Conservation (phyloP, 2,113 vertebrate genomes). For the Phaethornis superciliosus region DNA sequence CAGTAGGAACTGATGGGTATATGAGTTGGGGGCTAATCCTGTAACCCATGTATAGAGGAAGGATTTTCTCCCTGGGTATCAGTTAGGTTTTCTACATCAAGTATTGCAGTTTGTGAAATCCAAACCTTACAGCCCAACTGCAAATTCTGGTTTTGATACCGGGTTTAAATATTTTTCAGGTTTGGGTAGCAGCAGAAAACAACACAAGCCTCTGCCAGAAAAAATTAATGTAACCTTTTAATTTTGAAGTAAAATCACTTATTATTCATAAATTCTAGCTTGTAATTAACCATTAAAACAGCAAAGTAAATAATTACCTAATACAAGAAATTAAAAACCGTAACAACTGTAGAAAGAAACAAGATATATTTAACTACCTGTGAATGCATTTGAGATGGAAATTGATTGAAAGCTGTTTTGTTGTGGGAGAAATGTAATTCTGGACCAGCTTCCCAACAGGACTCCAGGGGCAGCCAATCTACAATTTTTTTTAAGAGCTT, state of each 20-base stretch:
- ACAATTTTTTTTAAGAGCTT: not conserved
- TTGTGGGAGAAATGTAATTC: not conserved
- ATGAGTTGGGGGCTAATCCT: too few species aligned
- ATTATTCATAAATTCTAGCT: not conserved
- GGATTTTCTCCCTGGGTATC: not conserved
- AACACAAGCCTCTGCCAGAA: not conserved
- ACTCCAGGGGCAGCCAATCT: not conserved
- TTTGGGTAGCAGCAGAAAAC: not conserved
- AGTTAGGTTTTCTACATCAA: not conserved
- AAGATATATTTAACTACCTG: not conserved
- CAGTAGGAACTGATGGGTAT: not conserved
- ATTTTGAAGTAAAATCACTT: not conserved
- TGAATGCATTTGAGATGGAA: not conserved
- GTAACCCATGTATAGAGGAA: not conserved
- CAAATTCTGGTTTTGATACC: not conserved
- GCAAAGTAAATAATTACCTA: not conserved
- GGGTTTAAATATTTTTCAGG: not conserved
- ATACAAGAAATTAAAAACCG: not conserved
- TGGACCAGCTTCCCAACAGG: not conserved
- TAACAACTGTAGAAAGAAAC: not conserved
- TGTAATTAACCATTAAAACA: not conserved
- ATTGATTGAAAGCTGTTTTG: not conserved
- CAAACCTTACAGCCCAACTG: not conserved
- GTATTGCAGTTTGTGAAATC: not conserved
- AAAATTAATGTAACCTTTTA: not conserved